Base-by-base conservation (phyloP, 2,113 vertebrate genomes). In the Colius striatus region DNA sequence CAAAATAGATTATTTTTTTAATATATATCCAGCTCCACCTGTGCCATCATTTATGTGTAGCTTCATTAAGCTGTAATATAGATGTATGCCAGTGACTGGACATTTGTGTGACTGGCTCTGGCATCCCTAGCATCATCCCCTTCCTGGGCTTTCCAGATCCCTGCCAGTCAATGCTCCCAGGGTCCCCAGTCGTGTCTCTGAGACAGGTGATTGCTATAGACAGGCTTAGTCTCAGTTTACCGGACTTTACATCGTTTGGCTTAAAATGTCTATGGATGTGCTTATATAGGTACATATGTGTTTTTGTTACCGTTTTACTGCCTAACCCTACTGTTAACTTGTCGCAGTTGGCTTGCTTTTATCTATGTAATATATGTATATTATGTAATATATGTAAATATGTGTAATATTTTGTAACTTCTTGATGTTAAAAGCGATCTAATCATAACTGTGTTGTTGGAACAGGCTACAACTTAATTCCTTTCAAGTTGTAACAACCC, bases 71-170 rank as follows among this genome's bases (percentile, higher is more conserved):
- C 48, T 84, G 26, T 57, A 76, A 21, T 10, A 30, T 1, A 66
- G 13, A 32, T 86, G 7, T 43, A 26, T 53, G 12, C 80, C 41
- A 61, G 20, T 20, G 61, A 15, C 43, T 38, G 14, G 36, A 26
- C 43, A 51, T 57, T 30, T 36, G 20, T 23, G 17, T 83, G 48
- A 60, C n/a, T 43, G 6, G 6, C 50, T 32, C 34, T 73, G 9
- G 13, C 16, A 9, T 13, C 65, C 16, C 12, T 57, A 26, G 10
- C 34, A 48, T 12, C 6, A 23, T 43, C 26, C 22, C 0, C 0
- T 54, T 70, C 41, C 30, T 43, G 30, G 17, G 4, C 22, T 70
- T 93, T 95, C 30, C 27, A 55, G 9, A 57, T 23, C 12, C 51
- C 45, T 76, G 34, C 10, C n/a, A 80, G n/a, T 8, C 14, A 47